phyloP scores from a whole-genome alignment of 2,888 invertebrate genomes.

The Synanthedon tipuliformis region DNA sequence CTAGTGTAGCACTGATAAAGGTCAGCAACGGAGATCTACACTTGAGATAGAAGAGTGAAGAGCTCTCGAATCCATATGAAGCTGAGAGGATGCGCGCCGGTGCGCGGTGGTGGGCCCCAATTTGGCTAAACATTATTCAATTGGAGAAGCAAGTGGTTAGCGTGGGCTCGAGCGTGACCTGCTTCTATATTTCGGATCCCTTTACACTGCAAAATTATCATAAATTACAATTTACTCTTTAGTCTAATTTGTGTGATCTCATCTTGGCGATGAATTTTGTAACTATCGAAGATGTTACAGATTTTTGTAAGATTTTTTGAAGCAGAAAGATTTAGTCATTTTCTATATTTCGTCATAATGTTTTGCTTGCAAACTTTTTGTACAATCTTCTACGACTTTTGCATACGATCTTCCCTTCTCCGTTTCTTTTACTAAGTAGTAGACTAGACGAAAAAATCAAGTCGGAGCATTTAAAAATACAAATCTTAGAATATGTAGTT shows the following conservation, averaged over 20 bases:
- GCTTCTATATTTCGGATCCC: conserved; percentile 32
- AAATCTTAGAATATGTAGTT: no score
- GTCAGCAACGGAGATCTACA: conserved; percentile 31
- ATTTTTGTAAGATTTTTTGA: no score
- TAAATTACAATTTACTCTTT: conserved; percentile 1
- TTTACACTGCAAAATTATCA: conserved; percentile 2
- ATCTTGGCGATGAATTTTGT: background rate
- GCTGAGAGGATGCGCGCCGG: conserved; percentile 41
- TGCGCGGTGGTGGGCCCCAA: conserved; percentile 64
- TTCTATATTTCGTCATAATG: no score
- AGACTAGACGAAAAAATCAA: no score
- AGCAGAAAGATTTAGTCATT: no score
- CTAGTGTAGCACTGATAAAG: conserved; percentile 34
- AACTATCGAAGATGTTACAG: no score
- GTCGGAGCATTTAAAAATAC: no score
- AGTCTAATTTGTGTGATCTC: conserved; percentile 1
- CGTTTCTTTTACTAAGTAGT: no score
- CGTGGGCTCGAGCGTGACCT: conserved; percentile 66
- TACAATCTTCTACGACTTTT: no score
- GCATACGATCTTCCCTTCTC: no score
- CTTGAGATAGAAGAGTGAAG: conserved; percentile 17
- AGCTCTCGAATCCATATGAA: conserved; percentile 40
- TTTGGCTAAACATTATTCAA: conserved; percentile 60
- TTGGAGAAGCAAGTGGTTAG: conserved; percentile 61
- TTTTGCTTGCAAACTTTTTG: no score